These are phyloP conservation scores for Calonectris borealis DNA, from an alignment of 2,113 vertebrate species.

Conservation along the genomic window DNA sequence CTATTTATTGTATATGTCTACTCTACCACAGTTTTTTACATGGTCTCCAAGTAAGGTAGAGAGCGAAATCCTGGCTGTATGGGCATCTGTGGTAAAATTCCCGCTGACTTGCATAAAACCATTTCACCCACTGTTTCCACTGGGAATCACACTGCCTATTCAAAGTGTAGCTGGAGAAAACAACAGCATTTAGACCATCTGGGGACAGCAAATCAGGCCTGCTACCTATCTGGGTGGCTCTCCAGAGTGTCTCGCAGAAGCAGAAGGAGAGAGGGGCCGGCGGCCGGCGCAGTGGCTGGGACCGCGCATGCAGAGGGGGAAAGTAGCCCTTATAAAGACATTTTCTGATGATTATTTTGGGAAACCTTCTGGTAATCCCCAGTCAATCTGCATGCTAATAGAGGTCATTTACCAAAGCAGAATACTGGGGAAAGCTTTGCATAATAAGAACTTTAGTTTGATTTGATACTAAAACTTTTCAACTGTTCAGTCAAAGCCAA, in stretches of 20 bases:
- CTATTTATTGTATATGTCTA: accelerated
- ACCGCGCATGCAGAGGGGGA: not conserved
- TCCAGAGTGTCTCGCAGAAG: not conserved
- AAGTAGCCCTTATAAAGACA: constrained; percentile 63
- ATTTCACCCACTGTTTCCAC: not conserved
- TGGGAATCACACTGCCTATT: not conserved
- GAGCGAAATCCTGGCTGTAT: not conserved
- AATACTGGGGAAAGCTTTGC: constrained; percentile 59
- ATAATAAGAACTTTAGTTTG: constrained; percentile 60
- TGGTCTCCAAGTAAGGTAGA: not conserved
- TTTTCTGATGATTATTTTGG: constrained; percentile 70
- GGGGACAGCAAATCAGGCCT: not conserved
- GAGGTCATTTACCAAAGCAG: constrained; percentile 69
- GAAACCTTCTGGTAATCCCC: constrained; percentile 71
- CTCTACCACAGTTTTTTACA: not conserved
- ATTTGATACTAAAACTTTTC: constrained; percentile 67
- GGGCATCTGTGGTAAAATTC: not conserved
- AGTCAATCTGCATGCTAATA: constrained; percentile 75
- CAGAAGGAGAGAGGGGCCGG: constrained; percentile 5
- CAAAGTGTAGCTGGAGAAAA: not conserved
- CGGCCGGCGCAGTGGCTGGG: not conserved
- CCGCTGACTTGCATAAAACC: not conserved
- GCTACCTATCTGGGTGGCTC: constrained; percentile 8
- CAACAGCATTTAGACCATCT: not conserved
- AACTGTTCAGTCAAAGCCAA: constrained; percentile 43